A percentile compares a stretch with the other conserved stretches of the same genome.
Evolutionary conservation across 2,113 vertebrate genomes (phyloP).

Genomic region (Nematolebias whitei): DNA sequence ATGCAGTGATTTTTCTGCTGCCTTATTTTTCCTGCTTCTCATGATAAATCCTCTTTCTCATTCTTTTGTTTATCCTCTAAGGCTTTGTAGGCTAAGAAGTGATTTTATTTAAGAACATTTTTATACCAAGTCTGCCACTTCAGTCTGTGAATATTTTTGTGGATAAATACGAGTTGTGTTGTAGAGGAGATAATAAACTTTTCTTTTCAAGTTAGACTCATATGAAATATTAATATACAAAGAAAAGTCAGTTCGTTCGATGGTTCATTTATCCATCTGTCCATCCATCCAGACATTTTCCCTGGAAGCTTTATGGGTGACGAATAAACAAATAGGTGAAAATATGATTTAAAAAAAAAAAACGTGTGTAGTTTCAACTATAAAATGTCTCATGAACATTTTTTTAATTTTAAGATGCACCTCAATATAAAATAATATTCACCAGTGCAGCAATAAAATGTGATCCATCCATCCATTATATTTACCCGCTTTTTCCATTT

Average conservation of each 20-base stretch:
- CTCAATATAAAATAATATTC: no score
- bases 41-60: constrained; percentile 12
- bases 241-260: no score
- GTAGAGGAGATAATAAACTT: neutral
- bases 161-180: neutral
- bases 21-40: constrained; percentile 17
- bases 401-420: no score
- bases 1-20: constrained; percentile 16
- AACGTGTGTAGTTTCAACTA: no score
- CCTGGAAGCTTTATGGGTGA: no score
- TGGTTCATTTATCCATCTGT: neutral
- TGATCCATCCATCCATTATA: no score
- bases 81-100: constrained; percentile 33
- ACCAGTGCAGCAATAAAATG: no score
- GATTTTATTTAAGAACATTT: constrained; percentile 37
- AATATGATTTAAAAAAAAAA: no score
- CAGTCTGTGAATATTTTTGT: constrained; percentile 23
- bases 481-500: no score
- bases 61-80: constrained; percentile 11
- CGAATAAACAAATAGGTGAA: no score
- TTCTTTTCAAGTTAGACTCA: constrained; percentile 1
- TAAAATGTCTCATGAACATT: no score
- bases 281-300: no score
- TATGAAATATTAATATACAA: constrained; percentile 16
- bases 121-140: constrained; percentile 43